These are phyloP conservation scores for Heliconius himera DNA, from an alignment of 1,140 invertebrate species.

Conservation along the genomic window DNA sequence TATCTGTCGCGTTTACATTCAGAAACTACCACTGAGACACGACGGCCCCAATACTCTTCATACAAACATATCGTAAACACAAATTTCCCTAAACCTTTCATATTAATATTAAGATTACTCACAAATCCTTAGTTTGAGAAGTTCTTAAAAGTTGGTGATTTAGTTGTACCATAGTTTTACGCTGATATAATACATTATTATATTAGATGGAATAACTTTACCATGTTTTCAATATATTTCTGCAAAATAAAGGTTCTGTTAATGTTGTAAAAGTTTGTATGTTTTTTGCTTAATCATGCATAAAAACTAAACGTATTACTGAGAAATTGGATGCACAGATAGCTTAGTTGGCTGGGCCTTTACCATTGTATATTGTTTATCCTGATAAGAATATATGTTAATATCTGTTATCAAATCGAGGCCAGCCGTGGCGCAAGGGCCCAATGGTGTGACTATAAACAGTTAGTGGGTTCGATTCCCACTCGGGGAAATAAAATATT, in stretches of 20 bases:
- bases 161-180: neutral
- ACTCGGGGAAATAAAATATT: too few relatives aligned
- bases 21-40: too few relatives aligned
- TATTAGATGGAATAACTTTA: neutral
- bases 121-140: neutral
- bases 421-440: too few relatives aligned
- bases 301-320: too few relatives aligned
- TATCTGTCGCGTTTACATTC: too few relatives aligned
- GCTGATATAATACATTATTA: neutral
- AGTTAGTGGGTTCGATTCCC: too few relatives aligned
- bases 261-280: neutral
- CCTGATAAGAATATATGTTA: too few relatives aligned
- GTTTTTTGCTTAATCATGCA: neutral
- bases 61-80: neutral
- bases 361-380: too few relatives aligned
- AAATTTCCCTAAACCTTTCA: neutral
- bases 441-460: too few relatives aligned
- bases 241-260: neutral
- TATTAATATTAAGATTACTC: conserved; percentile 1
- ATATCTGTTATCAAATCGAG: too few relatives aligned
- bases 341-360: too few relatives aligned
- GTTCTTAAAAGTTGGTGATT: neutral
- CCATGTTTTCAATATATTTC: neutral
- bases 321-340: too few relatives aligned
- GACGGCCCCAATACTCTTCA: neutral